Evolutionary conservation across 2,113 vertebrate genomes (phyloP).

Genomic region (Danio rerio): GRCz12tu NC_133191.1:16269501-16270000

Average conservation of each 20-base stretch:
- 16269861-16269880: neutral
- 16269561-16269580: neutral
- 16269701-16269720: neutral
- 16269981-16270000: no score
- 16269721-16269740: neutral
- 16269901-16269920: neutral
- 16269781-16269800: neutral
- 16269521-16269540: neutral
- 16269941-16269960: no score
- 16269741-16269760: neutral
- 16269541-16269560: neutral
- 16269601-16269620: conserved; percentile 33
- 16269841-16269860: neutral
- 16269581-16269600: neutral
- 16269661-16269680: neutral
- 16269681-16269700: neutral
- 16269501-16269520: neutral
- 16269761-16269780: neutral
- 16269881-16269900: neutral
- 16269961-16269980: no score
- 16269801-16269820: conserved; percentile 14
- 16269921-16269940: no score
- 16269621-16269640: conserved; percentile 11
- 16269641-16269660: neutral
- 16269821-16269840: conserved; percentile 25